phyloP scores from a whole-genome alignment of 2,113 vertebrate genomes.

The Atractosteus spatula region DNA sequence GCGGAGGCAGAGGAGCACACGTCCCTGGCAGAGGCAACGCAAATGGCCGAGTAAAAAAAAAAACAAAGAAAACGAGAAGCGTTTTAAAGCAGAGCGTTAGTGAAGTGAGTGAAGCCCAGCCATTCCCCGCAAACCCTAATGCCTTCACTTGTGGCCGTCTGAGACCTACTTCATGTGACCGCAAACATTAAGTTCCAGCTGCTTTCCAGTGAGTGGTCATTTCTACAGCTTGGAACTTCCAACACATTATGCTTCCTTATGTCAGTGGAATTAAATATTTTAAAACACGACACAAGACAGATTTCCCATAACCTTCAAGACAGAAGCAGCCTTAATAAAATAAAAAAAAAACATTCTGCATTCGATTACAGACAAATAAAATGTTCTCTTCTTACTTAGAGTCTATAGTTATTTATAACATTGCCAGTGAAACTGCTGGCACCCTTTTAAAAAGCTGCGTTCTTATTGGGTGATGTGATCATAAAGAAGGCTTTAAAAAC shows the following conservation, averaged over 20 bases:
- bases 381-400: constrained; percentile 24
- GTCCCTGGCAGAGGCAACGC: too few relatives aligned
- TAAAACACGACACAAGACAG: constrained; percentile 35
- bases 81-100: too few relatives aligned
- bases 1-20: too few relatives aligned
- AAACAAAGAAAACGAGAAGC: too few relatives aligned
- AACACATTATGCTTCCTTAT: constrained; percentile 18
- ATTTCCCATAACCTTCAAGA: not conserved
- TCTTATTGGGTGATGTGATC: too few relatives aligned
- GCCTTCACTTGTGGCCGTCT: not conserved
- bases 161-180: not conserved
- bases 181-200: not conserved
- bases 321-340: constrained; percentile 29
- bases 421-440: not conserved
- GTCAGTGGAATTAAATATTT: constrained; percentile 35
- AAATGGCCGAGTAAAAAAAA: too few relatives aligned
- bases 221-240: constrained; percentile 36
- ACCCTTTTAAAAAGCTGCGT: too few relatives aligned
- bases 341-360: constrained; percentile 45
- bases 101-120: too few relatives aligned
- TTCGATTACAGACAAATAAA: constrained; percentile 59
- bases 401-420: constrained; percentile 20
- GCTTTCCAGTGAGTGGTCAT: not conserved
- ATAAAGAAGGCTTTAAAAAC: not conserved
- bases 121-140: too few relatives aligned